Evolutionary conservation across 2,888 invertebrate genomes (phyloP).

Genomic region (Amiota communis): DNA sequence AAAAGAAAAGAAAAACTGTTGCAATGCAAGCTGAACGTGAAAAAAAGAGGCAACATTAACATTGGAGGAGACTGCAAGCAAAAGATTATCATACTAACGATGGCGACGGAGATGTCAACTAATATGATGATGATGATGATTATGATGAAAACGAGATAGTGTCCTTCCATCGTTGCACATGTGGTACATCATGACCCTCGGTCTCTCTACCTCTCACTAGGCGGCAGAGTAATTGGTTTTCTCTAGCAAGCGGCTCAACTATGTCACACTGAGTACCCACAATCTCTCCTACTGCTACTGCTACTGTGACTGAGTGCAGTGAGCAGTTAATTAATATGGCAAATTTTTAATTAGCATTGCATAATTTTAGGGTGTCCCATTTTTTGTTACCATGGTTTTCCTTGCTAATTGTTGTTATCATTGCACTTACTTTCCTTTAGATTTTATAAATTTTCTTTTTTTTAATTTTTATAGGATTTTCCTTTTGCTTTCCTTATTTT

Average conservation of each 20-base stretch:
- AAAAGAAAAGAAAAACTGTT: neutral
- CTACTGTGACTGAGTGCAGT: conserved; percentile 30
- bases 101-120: conserved; percentile 8
- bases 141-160: neutral
- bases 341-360: conserved; percentile 61
- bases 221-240: neutral
- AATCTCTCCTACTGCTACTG: neutral
- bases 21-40: neutral
- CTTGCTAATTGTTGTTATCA: too few relatives aligned
- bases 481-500: neutral
- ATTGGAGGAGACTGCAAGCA: neutral
- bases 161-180: too few relatives aligned
- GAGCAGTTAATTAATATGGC: conserved; percentile 64
- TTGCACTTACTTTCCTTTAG: too few relatives aligned
- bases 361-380: conserved; percentile 5
- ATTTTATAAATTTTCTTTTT: too few relatives aligned
- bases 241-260: neutral
- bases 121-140: neutral
- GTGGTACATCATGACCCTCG: too few relatives aligned
- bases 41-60: neutral
- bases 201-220: neutral
- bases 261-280: neutral
- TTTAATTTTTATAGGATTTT: neutral
- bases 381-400: neutral
- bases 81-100: conserved; percentile 19